These are phyloP conservation scores for Smutsia gigantea DNA, from an alignment of 2,797 vertebrate genomes.

Conservation along the genomic window DNA sequence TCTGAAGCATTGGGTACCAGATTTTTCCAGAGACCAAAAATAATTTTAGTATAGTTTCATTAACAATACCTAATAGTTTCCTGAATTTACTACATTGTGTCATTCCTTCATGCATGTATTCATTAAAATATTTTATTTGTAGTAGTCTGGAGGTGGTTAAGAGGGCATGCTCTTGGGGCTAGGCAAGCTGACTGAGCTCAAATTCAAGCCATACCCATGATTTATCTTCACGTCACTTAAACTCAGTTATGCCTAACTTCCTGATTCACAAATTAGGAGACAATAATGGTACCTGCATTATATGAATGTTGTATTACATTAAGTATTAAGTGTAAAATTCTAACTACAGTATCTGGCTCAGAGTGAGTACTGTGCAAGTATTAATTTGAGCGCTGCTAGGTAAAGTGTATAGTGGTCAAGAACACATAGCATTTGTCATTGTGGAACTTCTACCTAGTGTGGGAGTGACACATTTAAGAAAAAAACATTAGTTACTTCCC, in stretches of 20 bases:
- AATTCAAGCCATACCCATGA: not conserved
- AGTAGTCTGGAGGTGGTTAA: not conserved
- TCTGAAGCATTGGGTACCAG: not conserved
- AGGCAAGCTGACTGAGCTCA: not conserved
- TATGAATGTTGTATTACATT: not conserved
- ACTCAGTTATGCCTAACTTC: not conserved
- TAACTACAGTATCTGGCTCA: not conserved
- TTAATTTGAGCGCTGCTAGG: not conserved
- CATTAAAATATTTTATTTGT: conserved; percentile 23
- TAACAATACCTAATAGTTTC: conserved; percentile 1
- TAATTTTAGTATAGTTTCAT: not conserved
- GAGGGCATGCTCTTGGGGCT: not conserved
- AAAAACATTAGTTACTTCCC: not conserved
- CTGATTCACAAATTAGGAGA: not conserved
- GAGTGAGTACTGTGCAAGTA: not conserved
- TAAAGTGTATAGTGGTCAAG: not conserved
- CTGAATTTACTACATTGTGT: not conserved
- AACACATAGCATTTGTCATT: not conserved
- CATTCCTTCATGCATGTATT: not conserved
- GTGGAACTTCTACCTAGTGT: not conserved
- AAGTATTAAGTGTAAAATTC: not conserved
- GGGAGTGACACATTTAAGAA: not conserved
- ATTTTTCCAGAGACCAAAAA: not conserved
- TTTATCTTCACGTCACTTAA: not conserved
- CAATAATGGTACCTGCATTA: not conserved